phyloP scores from a whole-genome alignment of 2,888 invertebrate genomes.

The Lissonota sp. region DNA sequence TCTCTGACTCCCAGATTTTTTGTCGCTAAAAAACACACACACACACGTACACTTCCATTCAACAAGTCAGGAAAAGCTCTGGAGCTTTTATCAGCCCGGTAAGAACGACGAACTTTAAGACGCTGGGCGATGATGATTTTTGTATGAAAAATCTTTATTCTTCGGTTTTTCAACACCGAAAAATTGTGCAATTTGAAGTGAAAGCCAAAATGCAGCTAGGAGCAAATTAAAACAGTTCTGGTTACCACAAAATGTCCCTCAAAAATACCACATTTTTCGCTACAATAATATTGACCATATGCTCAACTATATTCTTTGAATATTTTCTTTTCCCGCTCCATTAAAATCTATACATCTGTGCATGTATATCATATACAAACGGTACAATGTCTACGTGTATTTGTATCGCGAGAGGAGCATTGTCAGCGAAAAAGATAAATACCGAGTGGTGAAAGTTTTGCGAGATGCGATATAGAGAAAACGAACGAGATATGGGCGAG shows the following conservation, averaged over 20 bases:
- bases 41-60: constrained; percentile 42
- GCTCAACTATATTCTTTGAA: too few relatives aligned
- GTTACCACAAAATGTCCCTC: too few relatives aligned
- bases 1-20: constrained; percentile 41
- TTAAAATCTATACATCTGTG: too few relatives aligned
- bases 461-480: background rate
- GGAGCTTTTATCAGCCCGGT: constrained; percentile 20
- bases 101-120: constrained; percentile 4
- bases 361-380: background rate
- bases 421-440: constrained; percentile 29
- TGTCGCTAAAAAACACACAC: constrained; percentile 30
- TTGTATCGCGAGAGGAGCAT: constrained; percentile 21
- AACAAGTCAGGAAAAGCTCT: constrained; percentile 55
- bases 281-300: too few relatives aligned
- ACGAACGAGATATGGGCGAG: constrained; percentile 3
- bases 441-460: constrained; percentile 11
- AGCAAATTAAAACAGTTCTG: too few relatives aligned
- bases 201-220: too few relatives aligned
- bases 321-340: too few relatives aligned
- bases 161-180: background rate
- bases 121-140: constrained; percentile 11
- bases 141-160: constrained; percentile 35
- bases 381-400: constrained; percentile 31
- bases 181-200: background rate
- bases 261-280: too few relatives aligned